Percentiles rank a stretch among this genome's conserved stretches.
phyloP scores from a whole-genome alignment of 2,113 vertebrate species.

The Desmodus rotundus region DNA sequence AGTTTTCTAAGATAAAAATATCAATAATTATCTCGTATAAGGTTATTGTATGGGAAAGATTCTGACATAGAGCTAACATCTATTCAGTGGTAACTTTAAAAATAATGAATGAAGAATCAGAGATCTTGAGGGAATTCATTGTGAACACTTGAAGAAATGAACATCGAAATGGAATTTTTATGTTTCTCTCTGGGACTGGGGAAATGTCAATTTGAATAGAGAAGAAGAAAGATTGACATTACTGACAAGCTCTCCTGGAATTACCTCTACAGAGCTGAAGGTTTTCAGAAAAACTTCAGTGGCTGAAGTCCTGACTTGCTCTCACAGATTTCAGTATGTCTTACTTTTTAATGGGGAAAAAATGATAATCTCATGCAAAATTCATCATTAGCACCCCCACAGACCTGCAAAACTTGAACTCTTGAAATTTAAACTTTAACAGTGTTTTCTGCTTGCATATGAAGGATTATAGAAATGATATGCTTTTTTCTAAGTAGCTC shows the following conservation, averaged over 20 bases:
- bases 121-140: conserved; percentile 6
- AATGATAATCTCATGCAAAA: not conserved
- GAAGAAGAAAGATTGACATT: not conserved
- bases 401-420: not conserved
- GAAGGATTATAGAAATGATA: not conserved
- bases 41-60: not conserved
- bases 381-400: not conserved
- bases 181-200: not conserved
- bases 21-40: not conserved
- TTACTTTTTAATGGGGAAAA: not conserved
- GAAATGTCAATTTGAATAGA: conserved; percentile 13
- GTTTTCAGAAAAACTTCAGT: not conserved
- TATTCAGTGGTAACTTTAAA: not conserved
- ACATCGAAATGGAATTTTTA: not conserved
- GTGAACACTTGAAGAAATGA: not conserved
- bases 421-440: not conserved
- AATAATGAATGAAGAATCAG: not conserved
- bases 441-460: not conserved
- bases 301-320: not conserved
- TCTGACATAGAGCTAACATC: not conserved
- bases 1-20: conserved; percentile 24
- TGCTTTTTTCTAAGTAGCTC: not conserved
- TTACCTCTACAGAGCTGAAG: not conserved
- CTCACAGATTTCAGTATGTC: not conserved
- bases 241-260: not conserved